Evolutionary conservation across 2,797 vertebrate species (phyloP).

Genomic region (Sebastes wilsoni): DNA sequence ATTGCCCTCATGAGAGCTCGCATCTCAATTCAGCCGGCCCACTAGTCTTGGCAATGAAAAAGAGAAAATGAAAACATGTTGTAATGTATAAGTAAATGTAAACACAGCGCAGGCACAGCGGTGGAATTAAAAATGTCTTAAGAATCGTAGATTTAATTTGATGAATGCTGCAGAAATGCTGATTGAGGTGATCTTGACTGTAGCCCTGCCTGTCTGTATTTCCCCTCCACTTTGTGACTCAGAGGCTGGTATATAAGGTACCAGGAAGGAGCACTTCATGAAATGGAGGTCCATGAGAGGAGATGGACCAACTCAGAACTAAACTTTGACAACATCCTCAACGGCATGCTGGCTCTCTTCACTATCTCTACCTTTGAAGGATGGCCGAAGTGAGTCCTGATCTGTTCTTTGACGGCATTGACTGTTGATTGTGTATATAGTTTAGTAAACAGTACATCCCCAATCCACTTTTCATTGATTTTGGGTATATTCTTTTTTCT

Average conservation of each 20-base stretch:
- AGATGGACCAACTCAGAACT: slow-evolving; percentile 87
- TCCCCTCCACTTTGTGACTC: background rate
- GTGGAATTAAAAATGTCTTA: background rate
- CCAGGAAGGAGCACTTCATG: slow-evolving; percentile 86
- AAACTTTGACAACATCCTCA: slow-evolving; percentile 93
- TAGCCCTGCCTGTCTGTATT: background rate
- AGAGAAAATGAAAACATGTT: too few relatives aligned
- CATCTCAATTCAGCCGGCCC: too few relatives aligned
- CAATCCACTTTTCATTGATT: background rate
- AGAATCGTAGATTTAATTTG: background rate
- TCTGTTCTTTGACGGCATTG: background rate
- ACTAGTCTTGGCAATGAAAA: too few relatives aligned
- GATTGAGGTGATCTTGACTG: background rate
- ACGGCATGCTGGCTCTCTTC: slow-evolving; percentile 94
- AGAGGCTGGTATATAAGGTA: slow-evolving; percentile 89
- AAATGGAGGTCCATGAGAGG: slow-evolving; percentile 80
- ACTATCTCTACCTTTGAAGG: slow-evolving; percentile 95
- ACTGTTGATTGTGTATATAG: background rate
- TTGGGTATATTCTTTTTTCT: background rate
- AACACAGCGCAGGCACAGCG: too few relatives aligned
- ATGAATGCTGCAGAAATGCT: background rate
- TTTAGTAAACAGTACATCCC: background rate
- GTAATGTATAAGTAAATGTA: too few relatives aligned
- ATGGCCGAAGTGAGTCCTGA: slow-evolving; percentile 89
- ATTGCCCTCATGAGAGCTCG: too few relatives aligned